Conservation (phyloP, 2,888 invertebrate genomes). For the Fissipunctia ypsillon region DNA sequence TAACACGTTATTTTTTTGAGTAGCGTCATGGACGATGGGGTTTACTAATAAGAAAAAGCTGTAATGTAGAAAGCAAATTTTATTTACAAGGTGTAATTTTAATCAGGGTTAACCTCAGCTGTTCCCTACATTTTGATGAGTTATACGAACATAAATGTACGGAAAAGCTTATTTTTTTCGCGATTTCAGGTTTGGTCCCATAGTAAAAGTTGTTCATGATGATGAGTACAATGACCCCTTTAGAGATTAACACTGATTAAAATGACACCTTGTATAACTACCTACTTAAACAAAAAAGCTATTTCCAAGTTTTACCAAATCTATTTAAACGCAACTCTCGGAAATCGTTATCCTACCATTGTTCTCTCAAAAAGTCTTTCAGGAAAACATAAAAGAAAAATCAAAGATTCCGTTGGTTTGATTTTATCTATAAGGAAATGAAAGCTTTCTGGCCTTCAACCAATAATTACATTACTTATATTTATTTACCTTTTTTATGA, state of each 20-base stretch:
- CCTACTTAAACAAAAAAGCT: not conserved
- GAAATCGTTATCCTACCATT: slow-evolving; percentile 16
- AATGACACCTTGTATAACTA: too few species aligned
- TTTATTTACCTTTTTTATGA: not conserved
- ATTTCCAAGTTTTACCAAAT: slow-evolving; percentile 17
- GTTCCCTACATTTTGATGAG: too few species aligned
- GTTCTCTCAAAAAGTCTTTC: not conserved
- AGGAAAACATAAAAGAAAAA: slow-evolving; percentile 8
- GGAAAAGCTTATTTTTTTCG: too few species aligned
- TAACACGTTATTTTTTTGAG: not conserved
- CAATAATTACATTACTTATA: not conserved
- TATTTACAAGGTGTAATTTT: too few species aligned
- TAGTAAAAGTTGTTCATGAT: too few species aligned
- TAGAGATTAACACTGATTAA: too few species aligned
- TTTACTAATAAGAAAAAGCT: not conserved
- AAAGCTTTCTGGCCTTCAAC: not conserved
- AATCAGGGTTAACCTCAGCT: too few species aligned
- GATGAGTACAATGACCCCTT: too few species aligned
- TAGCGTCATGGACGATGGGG: not conserved
- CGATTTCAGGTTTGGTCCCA: too few species aligned
- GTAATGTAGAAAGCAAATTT: not conserved
- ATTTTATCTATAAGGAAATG: not conserved
- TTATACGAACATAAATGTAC: too few species aligned
- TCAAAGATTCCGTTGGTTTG: not conserved
- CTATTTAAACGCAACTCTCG: not conserved